phyloP scores from a whole-genome alignment of 2,888 invertebrate genomes.

The Metacarcinus magister region DNA sequence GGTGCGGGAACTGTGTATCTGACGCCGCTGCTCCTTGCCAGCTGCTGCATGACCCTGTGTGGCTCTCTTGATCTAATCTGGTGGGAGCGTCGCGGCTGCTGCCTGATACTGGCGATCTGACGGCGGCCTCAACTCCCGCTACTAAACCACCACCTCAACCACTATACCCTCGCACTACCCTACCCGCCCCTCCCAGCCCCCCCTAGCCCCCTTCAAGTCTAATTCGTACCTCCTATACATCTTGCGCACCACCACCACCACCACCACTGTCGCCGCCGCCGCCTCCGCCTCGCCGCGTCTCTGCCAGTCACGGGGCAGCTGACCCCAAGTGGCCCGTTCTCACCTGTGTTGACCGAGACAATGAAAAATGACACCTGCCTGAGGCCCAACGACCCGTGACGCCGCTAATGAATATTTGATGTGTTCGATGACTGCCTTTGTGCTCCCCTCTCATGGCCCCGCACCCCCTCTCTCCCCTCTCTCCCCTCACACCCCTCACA shows the following conservation, averaged over 20 bases:
- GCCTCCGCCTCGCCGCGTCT: background rate
- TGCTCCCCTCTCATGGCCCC: constrained; percentile 22
- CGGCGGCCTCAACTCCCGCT: background rate
- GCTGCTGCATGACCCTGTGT: constrained; percentile 56
- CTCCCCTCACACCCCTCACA: background rate
- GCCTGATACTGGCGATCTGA: constrained; percentile 44
- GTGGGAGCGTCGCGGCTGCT: constrained; percentile 55
- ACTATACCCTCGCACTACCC: background rate
- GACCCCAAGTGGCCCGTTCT: constrained; percentile 57
- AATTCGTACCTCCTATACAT: too few species aligned
- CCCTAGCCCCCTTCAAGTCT: too few species aligned
- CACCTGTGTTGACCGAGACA: constrained; percentile 71
- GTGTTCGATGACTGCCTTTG: constrained; percentile 62
- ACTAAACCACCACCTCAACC: background rate
- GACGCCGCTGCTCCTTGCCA: background rate
- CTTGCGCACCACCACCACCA: background rate
- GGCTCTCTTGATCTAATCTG: constrained; percentile 69
- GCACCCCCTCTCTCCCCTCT: background rate
- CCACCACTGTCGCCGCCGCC: background rate
- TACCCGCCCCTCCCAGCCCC: too few species aligned
- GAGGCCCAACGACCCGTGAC: constrained; percentile 67
- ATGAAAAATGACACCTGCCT: constrained; percentile 63
- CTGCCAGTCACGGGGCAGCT: background rate
- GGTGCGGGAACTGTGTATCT: background rate
- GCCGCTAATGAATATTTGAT: constrained; percentile 70